Base-by-base conservation (phyloP, 2,797 vertebrate genomes). In the Sebastolobus alascanus region DNA sequence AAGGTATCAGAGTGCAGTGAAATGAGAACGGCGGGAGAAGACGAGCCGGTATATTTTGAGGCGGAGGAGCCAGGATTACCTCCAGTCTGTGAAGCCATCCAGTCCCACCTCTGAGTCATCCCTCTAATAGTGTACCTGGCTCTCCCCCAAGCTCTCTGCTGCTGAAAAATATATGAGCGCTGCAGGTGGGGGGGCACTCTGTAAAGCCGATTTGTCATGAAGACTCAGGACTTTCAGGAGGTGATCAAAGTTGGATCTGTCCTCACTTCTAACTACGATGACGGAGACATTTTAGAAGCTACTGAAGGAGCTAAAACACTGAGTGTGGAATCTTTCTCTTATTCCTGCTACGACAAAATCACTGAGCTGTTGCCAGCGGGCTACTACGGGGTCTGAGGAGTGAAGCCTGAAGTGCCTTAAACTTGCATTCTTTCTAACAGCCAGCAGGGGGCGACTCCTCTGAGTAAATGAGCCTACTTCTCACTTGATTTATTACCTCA, bases 101-200 rank as follows among this genome's bases (percentile, higher is more conserved):
- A 74, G 75, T 60, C 79, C 75, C 66, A 67, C 58, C 43, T 87
- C 84, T 92, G 88, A 90, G 75, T 90, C 91, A 91, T 90, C 79
- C 85, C 73, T 89, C 77, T 87, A 82, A 83, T 55, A 75, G 68
- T 25, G 82, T 46, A 85, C 83, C 87, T 89, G 87, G 87, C 90
- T 77, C 80, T 65, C 7, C 84, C 79, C 83, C 82, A 86, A 90
- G 71, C 75, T 75, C 85, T 77, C 61, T 31, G 38, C 85, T 79
- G 77, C 82, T 93, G 80, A 90, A 91, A 91, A 83, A 93, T 90
- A 85, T 18, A 93, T 90, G 90, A 89, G 83, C 4, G 35, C 83
- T 78, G 80, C 79, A 86, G 88, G 84, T 83, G 78, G 75, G 18
- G 35, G 81, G 68, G 33, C 5, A 8, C 59, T 74, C 59, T 52